Evolutionary conservation across 2,888 invertebrate species (phyloP).

Genomic region (Orgyia antiqua): DNA sequence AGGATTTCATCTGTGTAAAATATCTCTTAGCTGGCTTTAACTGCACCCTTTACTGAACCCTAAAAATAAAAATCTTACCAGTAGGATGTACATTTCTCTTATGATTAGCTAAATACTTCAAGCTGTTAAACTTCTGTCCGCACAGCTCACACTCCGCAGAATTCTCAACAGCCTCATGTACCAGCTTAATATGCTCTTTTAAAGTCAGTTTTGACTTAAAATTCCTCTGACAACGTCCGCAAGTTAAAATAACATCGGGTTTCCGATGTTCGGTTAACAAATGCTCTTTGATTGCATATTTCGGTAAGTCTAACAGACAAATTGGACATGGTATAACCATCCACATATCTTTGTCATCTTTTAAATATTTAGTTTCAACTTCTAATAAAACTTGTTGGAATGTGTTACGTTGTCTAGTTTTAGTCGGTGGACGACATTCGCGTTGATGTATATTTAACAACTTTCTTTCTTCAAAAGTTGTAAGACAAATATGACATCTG

Average conservation of each 20-base stretch:
- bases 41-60: too few species aligned
- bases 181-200: conserved; percentile 36
- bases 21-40: too few species aligned
- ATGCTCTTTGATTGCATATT: conserved; percentile 30
- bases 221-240: conserved; percentile 28
- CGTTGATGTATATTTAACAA: conserved; percentile 19
- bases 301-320: conserved; percentile 30
- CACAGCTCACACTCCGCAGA: conserved; percentile 36
- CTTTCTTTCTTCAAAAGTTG: conserved; percentile 25
- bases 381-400: conserved; percentile 30
- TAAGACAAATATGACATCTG: conserved; percentile 32
- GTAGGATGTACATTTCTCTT: conserved; percentile 41
- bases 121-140: conserved; percentile 36
- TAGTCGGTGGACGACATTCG: conserved; percentile 27
- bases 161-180: conserved; percentile 36
- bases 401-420: conserved; percentile 24
- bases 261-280: conserved; percentile 29
- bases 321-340: conserved; percentile 27
- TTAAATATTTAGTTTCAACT: conserved; percentile 19
- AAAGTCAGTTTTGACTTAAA: conserved; percentile 37
- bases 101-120: conserved; percentile 38
- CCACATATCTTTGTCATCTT: conserved; percentile 14
- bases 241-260: conserved; percentile 23
- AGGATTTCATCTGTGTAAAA: too few species aligned
- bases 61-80: conserved; percentile 23